These are phyloP conservation scores for Agrotis puta DNA, from an alignment of 2,888 invertebrate genomes.

Conservation along the genomic window DNA sequence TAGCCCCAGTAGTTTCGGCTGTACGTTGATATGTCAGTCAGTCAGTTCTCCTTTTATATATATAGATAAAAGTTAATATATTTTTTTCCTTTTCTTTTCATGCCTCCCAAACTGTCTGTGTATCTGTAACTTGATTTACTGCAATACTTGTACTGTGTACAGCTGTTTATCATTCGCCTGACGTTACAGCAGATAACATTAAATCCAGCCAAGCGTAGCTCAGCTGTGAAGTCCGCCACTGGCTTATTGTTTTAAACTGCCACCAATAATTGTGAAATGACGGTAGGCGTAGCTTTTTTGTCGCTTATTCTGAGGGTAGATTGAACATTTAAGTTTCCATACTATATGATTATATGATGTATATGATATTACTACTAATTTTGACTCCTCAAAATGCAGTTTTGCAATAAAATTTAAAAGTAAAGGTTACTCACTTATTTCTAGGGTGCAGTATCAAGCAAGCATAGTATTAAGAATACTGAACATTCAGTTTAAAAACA, in stretches of 20 bases:
- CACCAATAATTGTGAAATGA: constrained; percentile 6
- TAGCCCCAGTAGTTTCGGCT: too few relatives aligned
- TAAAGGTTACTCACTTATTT: background rate
- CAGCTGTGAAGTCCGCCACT: constrained; percentile 30
- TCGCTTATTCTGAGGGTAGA: background rate
- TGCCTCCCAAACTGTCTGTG: too few relatives aligned
- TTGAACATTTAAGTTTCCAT: background rate
- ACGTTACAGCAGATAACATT: constrained; percentile 40
- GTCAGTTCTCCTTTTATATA: too few relatives aligned
- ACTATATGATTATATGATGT: too few relatives aligned
- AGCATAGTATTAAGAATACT: background rate
- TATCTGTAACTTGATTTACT: constrained; percentile 21
- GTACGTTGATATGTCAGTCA: too few relatives aligned
- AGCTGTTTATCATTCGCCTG: constrained; percentile 40
- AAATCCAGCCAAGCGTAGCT: constrained; percentile 40
- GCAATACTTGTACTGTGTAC: constrained; percentile 8
- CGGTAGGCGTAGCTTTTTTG: constrained; percentile 2
- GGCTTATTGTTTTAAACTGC: constrained; percentile 40
- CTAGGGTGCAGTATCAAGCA: too few relatives aligned
- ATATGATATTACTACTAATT: background rate
- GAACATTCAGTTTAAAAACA: too few relatives aligned
- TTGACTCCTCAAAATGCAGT: background rate
- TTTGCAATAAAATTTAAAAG: background rate
- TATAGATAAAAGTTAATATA: too few relatives aligned
- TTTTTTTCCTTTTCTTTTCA: too few relatives aligned